A percentile compares a stretch with the other conserved stretches of the same genome.
phyloP scores from a whole-genome alignment of 2,888 invertebrate species.

The Pedicia rivosa region DNA sequence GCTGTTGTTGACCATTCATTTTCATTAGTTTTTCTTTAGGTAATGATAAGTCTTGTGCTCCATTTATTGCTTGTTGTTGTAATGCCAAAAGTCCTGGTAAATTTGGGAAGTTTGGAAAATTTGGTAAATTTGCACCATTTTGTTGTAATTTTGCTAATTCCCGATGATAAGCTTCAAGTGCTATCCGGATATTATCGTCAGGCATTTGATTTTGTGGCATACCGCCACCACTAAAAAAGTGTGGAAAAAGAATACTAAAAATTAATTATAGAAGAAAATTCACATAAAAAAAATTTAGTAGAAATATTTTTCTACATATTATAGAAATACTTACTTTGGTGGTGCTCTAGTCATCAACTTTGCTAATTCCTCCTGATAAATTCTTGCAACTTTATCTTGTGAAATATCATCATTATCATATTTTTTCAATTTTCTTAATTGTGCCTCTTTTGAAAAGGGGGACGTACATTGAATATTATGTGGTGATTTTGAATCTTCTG shows the following conservation, averaged over 20 bases:
- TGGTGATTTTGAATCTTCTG: slow-evolving; percentile 68
- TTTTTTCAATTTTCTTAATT: slow-evolving; percentile 63
- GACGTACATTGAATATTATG: slow-evolving; percentile 61
- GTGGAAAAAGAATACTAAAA: slow-evolving; percentile 64
- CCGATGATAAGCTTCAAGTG: slow-evolving; percentile 81
- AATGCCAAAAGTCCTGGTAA: slow-evolving; percentile 55
- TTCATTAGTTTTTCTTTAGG: slow-evolving; percentile 50
- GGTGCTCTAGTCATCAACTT: slow-evolving; percentile 79
- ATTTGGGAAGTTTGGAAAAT: slow-evolving; percentile 35
- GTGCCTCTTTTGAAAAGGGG: slow-evolving; percentile 61
- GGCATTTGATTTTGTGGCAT: no score
- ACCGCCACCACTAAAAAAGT: slow-evolving; percentile 57
- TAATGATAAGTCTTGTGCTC: slow-evolving; percentile 69
- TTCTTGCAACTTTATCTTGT: slow-evolving; percentile 87
- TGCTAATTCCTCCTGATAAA: slow-evolving; percentile 88
- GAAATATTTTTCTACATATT: neutral
- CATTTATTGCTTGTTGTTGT: slow-evolving; percentile 56
- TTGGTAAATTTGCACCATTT: slow-evolving; percentile 39
- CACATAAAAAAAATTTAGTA: neutral
- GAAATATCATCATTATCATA: slow-evolving; percentile 91
- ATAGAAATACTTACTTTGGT: slow-evolving; percentile 44
- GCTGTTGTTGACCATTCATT: slow-evolving; percentile 32
- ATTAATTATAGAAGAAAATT: neutral
- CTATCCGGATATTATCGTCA: slow-evolving; percentile 80
- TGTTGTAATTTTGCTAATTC: slow-evolving; percentile 77